phyloP scores from a whole-genome alignment of 2,113 vertebrate genomes.

The Ciconia stormi region DNA sequence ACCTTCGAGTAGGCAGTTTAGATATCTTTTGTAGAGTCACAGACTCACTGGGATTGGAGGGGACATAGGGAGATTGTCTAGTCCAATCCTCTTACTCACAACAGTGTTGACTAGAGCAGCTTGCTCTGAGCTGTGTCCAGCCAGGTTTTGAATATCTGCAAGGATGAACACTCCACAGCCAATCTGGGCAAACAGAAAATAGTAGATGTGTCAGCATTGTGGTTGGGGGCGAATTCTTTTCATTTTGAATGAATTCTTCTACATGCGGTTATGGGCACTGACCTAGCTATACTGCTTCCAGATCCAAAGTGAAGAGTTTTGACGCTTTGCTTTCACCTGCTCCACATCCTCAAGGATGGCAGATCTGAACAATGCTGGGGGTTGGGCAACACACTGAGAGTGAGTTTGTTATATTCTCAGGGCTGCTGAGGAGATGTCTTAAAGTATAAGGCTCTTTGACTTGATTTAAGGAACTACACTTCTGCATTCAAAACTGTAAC shows the following conservation, averaged over 20 bases:
- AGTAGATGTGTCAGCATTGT: background rate
- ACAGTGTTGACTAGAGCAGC: background rate
- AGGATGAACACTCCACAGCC: background rate
- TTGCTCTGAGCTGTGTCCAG: background rate
- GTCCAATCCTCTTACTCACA: background rate
- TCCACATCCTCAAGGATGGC: background rate
- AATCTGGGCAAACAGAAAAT: background rate
- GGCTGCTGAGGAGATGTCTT: background rate
- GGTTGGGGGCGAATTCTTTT: too few relatives aligned
- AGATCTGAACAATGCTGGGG: background rate
- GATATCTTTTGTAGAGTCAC: background rate
- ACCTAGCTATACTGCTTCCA: background rate
- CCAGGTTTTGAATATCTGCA: background rate
- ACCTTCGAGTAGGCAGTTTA: background rate
- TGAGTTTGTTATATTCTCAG: background rate
- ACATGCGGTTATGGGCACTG: background rate
- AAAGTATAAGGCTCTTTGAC: background rate
- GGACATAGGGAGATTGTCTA: background rate
- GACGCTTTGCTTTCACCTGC: background rate
- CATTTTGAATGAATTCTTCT: background rate
- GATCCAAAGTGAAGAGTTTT: background rate
- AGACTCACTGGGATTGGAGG: background rate
- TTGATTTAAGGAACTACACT: background rate
- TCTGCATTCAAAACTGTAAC: background rate
- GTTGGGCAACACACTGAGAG: too few relatives aligned